Conservation (phyloP, 1,140 invertebrate species). For the Aphelenchoides avenae region DNA sequence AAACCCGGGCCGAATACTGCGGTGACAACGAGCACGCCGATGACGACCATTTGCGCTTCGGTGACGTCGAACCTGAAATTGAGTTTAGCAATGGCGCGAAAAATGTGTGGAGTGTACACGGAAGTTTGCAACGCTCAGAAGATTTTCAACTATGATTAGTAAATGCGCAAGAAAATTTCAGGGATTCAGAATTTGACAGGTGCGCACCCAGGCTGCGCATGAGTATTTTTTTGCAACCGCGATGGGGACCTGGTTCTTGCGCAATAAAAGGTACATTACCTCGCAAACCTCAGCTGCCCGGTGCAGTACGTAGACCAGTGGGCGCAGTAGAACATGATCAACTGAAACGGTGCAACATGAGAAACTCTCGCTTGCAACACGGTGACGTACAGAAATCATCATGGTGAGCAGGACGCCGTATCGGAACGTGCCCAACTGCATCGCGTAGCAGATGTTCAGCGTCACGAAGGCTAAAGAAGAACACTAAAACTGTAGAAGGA, state of each 20-base stretch:
- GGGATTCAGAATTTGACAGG: no score
- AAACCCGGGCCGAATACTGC: constrained; percentile 77
- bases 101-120: no score
- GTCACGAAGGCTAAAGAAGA: constrained; percentile 81
- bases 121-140: neutral
- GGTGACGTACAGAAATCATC: constrained; percentile 84
- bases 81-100: constrained; percentile 3
- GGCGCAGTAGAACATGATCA: constrained; percentile 91
- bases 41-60: constrained; percentile 91
- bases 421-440: constrained; percentile 73
- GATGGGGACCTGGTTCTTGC: no score
- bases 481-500: no score
- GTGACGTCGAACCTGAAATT: constrained; percentile 80
- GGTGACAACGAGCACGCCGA: constrained; percentile 79
- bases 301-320: constrained; percentile 99
- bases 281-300: constrained; percentile 82
- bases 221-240: no score
- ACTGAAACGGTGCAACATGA: no score
- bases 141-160: constrained; percentile 5
- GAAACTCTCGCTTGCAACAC: no score
- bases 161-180: no score
- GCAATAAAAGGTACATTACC: constrained; percentile 37
- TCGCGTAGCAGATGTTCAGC: constrained; percentile 81
- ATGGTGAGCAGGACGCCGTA: constrained; percentile 89
- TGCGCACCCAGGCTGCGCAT: no score